A percentile compares a stretch with the other conserved stretches of the same genome.
Conservation (phyloP, 2,888 invertebrate species). For the Hirudinaria manillensis region DNA sequence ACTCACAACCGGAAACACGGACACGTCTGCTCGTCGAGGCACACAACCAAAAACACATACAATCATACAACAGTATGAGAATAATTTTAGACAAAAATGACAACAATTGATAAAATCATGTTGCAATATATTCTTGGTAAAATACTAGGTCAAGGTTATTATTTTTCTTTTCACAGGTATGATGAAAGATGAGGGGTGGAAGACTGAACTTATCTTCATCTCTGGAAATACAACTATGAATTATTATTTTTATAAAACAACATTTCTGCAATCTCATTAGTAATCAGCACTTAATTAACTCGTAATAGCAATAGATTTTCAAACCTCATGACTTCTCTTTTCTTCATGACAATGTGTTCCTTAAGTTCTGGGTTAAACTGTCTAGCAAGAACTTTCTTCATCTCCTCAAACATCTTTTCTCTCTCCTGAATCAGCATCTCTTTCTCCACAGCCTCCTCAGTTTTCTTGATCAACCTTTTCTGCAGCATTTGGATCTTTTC, state of each 20-base stretch:
- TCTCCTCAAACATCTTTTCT: slow-evolving; percentile 66
- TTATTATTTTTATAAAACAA: too few relatives aligned
- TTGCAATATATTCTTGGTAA: background rate
- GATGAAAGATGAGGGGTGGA: slow-evolving; percentile 9
- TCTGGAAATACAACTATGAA: background rate
- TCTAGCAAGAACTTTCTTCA: slow-evolving; percentile 66
- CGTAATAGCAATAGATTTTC: too few relatives aligned
- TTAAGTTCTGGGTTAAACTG: slow-evolving; percentile 72
- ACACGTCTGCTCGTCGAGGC: too few relatives aligned
- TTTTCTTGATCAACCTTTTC: slow-evolving; percentile 66
- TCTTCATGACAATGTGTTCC: slow-evolving; percentile 48
- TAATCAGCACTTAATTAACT: too few relatives aligned
- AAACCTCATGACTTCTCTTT: slow-evolving; percentile 9
- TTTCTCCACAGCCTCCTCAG: slow-evolving; percentile 60
- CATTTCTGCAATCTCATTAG: too few relatives aligned
- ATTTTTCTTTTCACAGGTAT: background rate
- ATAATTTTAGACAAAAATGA: too few relatives aligned
- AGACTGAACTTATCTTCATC: slow-evolving; percentile 10
- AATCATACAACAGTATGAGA: too few relatives aligned
- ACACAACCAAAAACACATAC: too few relatives aligned
- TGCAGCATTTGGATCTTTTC: slow-evolving; percentile 77
- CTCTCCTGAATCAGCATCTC: slow-evolving; percentile 66
- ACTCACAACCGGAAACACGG: too few relatives aligned
- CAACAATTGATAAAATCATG: too few relatives aligned
- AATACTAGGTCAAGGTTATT: background rate